Conservation (phyloP, 2,888 invertebrate species). For the Strigamia crassipes region DNA sequence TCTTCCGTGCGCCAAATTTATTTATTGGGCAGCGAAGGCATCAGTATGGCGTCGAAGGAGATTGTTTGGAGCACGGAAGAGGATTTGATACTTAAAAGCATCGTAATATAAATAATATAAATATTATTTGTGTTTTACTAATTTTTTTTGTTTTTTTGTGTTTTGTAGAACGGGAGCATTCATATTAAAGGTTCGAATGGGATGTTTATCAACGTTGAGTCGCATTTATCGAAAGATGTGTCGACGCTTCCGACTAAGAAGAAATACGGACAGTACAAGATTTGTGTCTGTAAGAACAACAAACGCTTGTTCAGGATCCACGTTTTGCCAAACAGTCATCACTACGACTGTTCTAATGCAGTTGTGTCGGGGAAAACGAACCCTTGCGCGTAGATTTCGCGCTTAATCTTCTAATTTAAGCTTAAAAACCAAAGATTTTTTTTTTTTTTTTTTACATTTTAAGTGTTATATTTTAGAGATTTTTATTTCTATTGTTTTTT, state of each 20-base stretch:
- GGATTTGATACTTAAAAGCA: conserved; percentile 71
- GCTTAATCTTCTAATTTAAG: background rate
- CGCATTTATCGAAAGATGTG: conserved; percentile 51
- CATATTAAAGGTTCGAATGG: conserved; percentile 53
- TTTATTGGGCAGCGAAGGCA: conserved; percentile 78
- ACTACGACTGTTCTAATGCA: conserved; percentile 49
- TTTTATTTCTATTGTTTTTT: conserved; percentile 24
- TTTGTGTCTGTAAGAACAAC: conserved; percentile 88
- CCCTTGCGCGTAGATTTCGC: conserved; percentile 45
- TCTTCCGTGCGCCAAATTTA: conserved; percentile 71
- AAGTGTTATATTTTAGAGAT: background rate
- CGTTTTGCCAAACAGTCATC: conserved; percentile 8
- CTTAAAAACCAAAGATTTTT: background rate
- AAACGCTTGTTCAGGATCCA: conserved; percentile 77
- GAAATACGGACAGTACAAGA: conserved; percentile 71
- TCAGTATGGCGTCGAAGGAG: conserved; percentile 63
- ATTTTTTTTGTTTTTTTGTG: background rate
- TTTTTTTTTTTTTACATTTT: background rate
- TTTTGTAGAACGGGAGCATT: conserved; percentile 55
- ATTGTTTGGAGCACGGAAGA: conserved; percentile 77
- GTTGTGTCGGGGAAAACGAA: conserved; percentile 46
- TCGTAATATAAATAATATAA: no score
- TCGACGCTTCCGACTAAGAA: conserved; percentile 47
- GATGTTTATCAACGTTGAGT: conserved; percentile 53
- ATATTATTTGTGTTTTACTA: no score